Conservation (phyloP, 1,140 invertebrate species). For the Rhyacophila brunnea region DNA sequence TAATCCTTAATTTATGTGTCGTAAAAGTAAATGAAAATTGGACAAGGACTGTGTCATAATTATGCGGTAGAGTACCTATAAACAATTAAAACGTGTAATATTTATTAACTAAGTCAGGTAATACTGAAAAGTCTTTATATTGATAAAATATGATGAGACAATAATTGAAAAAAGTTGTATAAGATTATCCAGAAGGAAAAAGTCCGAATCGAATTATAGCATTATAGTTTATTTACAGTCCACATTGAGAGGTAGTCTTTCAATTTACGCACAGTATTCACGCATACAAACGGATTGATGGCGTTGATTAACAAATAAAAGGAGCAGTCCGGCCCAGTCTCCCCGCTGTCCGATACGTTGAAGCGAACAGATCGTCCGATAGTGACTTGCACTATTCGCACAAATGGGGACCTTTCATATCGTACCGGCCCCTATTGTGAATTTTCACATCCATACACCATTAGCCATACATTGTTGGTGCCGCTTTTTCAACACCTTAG, state of each 20-base stretch:
- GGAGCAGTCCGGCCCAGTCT: constrained; percentile 17
- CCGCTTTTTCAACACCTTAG: constrained; percentile 35
- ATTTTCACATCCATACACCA: constrained; percentile 43
- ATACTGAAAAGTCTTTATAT: no score
- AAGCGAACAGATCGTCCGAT: constrained; percentile 30
- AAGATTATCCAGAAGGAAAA: no score
- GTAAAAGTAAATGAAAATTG: no score
- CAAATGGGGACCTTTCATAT: constrained; percentile 26
- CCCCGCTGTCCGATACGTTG: constrained; percentile 21
- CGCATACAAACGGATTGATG: constrained; percentile 13
- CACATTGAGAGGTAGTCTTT: constrained; percentile 13
- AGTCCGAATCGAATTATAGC: neutral
- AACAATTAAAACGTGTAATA: no score
- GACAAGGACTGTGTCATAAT: no score
- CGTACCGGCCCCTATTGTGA: constrained; percentile 30
- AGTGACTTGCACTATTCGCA: constrained; percentile 31
- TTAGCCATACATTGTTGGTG: constrained; percentile 34
- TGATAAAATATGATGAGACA: no score
- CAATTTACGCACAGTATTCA: constrained; percentile 8
- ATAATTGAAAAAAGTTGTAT: no score
- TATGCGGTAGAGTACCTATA: no score
- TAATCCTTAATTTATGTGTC: no score
- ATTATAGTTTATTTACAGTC: neutral
- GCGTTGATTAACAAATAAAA: constrained; percentile 18
- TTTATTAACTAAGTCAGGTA: no score